Evolutionary conservation across 92 coral and sea anemone species (phyloP), one percentile per base, ranked within the genome.

Genomic region (Heteractis magnifica): DNA sequence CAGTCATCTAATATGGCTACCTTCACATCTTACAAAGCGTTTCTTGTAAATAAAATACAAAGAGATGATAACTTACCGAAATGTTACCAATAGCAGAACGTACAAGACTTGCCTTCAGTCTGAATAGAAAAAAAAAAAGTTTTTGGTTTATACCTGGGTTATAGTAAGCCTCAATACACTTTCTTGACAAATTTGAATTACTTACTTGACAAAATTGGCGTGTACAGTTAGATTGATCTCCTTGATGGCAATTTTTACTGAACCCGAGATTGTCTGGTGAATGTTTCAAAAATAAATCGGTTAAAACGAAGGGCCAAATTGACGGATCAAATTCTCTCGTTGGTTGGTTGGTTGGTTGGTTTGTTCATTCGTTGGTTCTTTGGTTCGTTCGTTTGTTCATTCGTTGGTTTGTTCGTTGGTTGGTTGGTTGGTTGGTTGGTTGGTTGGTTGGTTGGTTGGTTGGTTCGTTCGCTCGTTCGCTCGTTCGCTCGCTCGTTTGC

Each of bases 51-150:
- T 14, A 4, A 13, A 26, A 49, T 16, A 14, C 6, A 49, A 10
- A 26, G 34, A 26, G 3, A 51, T 49, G 10, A 49, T 48, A 20
- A 15, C 83, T 77, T 84, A 95, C 98, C 94, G 89, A 77, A 55
- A 95, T 95, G 41, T 95, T 87, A 19, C 98, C 98, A 64, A 95
- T 94, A 78, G 90, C 94, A 4, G 97, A 93, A 49, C 77, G 82
- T 8, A 81, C 87, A 16, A 92, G 88, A 13, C 51, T 75, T 50
- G 89, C 83, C 14, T 82, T 52, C 50, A 92, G 80, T 49, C 95
- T 92, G 58, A 18, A 88, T 52, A 5, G 50, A 58, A 34, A 20
- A 16, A 75, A 15, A 4, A 8, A 20, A 65, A 10, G 0, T 5
- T 18, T 18, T 18, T 18, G 34, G 72, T 4, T 5, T 15, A 20